phyloP scores from a whole-genome alignment of 23 tunicate genomes.

The Trididemnum clinides region DNA sequence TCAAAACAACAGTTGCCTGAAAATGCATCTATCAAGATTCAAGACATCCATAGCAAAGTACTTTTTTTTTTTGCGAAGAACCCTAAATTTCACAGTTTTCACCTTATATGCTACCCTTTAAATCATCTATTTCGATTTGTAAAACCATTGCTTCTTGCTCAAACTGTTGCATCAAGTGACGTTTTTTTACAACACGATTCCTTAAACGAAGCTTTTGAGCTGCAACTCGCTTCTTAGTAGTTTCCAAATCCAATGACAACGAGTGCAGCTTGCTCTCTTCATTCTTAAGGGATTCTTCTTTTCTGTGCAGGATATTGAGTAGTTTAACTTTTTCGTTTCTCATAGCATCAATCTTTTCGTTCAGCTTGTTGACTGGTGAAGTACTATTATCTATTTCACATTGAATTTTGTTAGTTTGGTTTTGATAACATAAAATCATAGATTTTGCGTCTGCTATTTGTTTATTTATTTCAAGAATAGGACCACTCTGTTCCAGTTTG shows the following conservation, averaged over 20 bases:
- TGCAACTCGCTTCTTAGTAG: background rate
- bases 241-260: background rate
- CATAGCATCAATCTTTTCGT: background rate
- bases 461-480: background rate
- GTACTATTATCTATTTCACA: background rate
- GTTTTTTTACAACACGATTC: conserved; percentile 15
- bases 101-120: too few relatives aligned
- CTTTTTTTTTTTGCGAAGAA: background rate
- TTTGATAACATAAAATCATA: background rate
- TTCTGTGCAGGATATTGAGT: background rate
- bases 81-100: background rate
- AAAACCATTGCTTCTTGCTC: conserved; percentile 43
- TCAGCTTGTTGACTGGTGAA: background rate
- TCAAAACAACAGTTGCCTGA: background rate
- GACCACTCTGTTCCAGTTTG: background rate
- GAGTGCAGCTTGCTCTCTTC: background rate
- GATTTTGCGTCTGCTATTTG: background rate
- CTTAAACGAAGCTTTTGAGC: conserved; percentile 49
- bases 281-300: background rate
- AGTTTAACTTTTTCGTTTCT: conserved; percentile 6
- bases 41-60: background rate
- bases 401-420: background rate
- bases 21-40: too few relatives aligned
- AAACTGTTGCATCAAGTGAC: conserved; percentile 21
- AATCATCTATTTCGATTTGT: conserved; percentile 34